A percentile compares a stretch with the other conserved stretches of the same genome.
These are phyloP conservation scores for Cyaniris semiargus DNA, from an alignment of 2,888 invertebrate genomes.

Conservation along the genomic window DNA sequence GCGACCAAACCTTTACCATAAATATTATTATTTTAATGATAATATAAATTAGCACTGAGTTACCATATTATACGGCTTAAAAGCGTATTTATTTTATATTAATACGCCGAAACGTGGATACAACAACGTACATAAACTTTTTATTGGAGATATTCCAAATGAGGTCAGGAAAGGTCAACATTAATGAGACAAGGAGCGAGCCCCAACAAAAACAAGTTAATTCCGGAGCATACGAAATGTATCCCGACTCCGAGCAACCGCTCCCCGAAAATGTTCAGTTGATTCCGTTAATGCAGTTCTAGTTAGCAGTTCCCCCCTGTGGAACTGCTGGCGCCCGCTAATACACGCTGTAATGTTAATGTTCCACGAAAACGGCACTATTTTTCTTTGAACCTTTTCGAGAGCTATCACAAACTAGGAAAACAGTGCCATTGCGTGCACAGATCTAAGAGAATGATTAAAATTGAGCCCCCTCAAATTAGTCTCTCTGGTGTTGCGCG, in stretches of 20 bases:
- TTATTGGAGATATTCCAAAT: slow-evolving; percentile 6
- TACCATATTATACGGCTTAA: background rate
- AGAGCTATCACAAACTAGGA: background rate
- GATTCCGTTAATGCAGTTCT: slow-evolving; percentile 7
- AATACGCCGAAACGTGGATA: background rate
- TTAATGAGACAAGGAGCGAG: slow-evolving; percentile 12
- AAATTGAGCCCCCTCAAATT: background rate
- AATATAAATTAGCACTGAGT: background rate
- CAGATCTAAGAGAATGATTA: background rate
- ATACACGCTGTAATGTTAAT: background rate
- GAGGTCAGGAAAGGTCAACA: background rate
- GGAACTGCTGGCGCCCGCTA: background rate
- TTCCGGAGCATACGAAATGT: background rate
- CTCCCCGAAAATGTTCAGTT: slow-evolving; percentile 4
- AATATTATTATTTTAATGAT: background rate
- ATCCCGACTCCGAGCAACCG: background rate
- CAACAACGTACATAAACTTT: background rate
- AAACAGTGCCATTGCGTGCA: background rate
- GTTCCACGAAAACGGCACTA: background rate
- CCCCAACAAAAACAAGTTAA: slow-evolving; percentile 18
- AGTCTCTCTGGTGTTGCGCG: background rate
- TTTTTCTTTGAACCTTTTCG: background rate
- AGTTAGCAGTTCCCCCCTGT: background rate
- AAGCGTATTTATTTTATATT: background rate
- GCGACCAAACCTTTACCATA: background rate